Evolutionary conservation across 1,140 invertebrate species (phyloP).

Genomic region (Trigoniulus corallinus): DNA sequence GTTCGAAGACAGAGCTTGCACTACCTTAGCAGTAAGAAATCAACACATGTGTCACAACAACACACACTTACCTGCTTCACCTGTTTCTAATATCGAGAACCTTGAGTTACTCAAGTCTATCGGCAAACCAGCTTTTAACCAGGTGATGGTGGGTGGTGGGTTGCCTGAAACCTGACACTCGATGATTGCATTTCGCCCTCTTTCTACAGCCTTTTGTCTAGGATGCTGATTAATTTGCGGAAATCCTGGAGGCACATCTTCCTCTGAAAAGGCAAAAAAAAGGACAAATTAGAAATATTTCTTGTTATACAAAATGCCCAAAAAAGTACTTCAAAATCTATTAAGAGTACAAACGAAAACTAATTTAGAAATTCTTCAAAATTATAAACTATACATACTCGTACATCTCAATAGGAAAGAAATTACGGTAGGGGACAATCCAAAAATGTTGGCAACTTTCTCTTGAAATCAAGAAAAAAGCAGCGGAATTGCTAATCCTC

Average conservation of each 20-base stretch:
- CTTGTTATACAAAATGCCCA: not conserved
- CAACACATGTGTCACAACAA: too few species aligned
- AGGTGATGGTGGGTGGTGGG: slow-evolving; percentile 69
- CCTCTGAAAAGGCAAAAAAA: slow-evolving; percentile 41
- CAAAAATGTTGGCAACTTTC: too few species aligned
- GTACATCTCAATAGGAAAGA: too few species aligned
- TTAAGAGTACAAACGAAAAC: too few species aligned
- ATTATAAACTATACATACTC: too few species aligned
- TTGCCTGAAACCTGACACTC: slow-evolving; percentile 71
- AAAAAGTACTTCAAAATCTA: too few species aligned
- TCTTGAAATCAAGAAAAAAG: too few species aligned
- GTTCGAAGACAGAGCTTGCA: too few species aligned
- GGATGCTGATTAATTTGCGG: slow-evolving; percentile 70
- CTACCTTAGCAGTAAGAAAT: too few species aligned
- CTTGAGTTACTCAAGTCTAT: slow-evolving; percentile 68
- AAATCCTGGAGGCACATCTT: slow-evolving; percentile 74
- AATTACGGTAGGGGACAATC: too few species aligned
- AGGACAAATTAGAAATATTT: slow-evolving; percentile 1
- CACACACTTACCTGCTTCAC: slow-evolving; percentile 42
- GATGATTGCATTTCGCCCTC: slow-evolving; percentile 75
- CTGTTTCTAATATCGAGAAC: slow-evolving; percentile 60
- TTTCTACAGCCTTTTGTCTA: slow-evolving; percentile 76
- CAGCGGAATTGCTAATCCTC: too few species aligned
- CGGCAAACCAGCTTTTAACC: slow-evolving; percentile 81
- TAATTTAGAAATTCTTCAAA: too few species aligned